phyloP scores from a whole-genome alignment of 2,888 invertebrate genomes.

The Argyresthia albistria region DNA sequence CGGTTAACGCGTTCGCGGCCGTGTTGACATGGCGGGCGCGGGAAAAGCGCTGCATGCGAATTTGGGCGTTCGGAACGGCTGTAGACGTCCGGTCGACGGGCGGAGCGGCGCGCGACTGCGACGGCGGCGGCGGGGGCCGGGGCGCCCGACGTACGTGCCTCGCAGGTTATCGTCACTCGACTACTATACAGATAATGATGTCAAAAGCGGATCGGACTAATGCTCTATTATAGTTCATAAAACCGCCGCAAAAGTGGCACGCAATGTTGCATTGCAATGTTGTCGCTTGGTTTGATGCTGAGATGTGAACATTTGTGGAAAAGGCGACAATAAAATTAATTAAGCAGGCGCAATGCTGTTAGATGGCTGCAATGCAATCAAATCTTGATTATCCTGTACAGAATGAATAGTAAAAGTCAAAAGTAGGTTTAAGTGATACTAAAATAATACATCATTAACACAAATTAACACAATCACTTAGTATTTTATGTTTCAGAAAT shows the following conservation, averaged over 20 bases:
- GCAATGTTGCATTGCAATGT: too few relatives aligned
- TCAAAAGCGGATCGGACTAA: constrained; percentile 71
- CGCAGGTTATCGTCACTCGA: constrained; percentile 61
- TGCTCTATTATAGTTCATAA: constrained; percentile 41
- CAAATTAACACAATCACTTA: too few relatives aligned
- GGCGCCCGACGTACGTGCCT: constrained; percentile 24
- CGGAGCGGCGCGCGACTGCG: constrained; percentile 59
- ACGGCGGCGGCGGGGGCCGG: constrained; percentile 48
- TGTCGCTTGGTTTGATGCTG: constrained; percentile 15
- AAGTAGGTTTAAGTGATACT: too few relatives aligned
- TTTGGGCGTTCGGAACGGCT: constrained; percentile 12
- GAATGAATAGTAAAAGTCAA: too few relatives aligned
- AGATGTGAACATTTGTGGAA: too few relatives aligned
- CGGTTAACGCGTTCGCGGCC: constrained; percentile 11
- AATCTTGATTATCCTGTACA: too few relatives aligned
- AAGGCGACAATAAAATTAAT: too few relatives aligned
- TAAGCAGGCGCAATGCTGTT: too few relatives aligned
- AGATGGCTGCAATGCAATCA: too few relatives aligned
- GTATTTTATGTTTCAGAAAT: too few relatives aligned
- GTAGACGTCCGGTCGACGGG: constrained; percentile 37
- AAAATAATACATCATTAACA: too few relatives aligned
- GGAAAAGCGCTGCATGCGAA: constrained; percentile 54
- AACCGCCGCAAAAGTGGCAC: constrained; percentile 23
- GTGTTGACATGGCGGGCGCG: constrained; percentile 26
- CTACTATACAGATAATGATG: constrained; percentile 68